phyloP scores from a whole-genome alignment of 2,888 invertebrate genomes.

The Epirrhoe tristata region DNA sequence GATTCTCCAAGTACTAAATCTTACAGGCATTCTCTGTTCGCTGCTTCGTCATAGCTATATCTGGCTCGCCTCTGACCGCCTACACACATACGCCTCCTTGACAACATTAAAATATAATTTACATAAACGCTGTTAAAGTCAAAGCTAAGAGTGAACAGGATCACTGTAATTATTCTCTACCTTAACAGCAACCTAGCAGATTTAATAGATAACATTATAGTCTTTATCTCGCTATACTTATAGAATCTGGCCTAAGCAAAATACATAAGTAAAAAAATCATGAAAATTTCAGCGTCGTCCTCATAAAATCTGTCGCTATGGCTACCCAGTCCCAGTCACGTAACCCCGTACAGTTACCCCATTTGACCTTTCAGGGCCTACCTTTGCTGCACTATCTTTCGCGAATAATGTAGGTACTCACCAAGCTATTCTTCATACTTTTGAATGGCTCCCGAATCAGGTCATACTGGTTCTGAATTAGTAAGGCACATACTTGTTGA shows the following conservation, averaged over 20 bases:
- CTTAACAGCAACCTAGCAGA: no score
- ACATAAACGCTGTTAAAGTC: no score
- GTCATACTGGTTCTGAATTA: slow-evolving; percentile 23
- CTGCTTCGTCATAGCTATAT: slow-evolving; percentile 64
- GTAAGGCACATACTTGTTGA: slow-evolving; percentile 48
- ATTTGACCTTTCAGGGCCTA: slow-evolving; percentile 26
- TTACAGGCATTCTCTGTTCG: slow-evolving; percentile 50
- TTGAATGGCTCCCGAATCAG: slow-evolving; percentile 19
- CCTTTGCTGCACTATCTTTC: slow-evolving; percentile 6
- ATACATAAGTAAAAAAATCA: background rate
- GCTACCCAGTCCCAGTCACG: slow-evolving; percentile 39
- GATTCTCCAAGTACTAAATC: slow-evolving; percentile 30
- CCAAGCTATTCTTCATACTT: slow-evolving; percentile 15
- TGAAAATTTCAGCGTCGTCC: slow-evolving; percentile 31
- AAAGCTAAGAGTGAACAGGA: no score
- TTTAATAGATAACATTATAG: no score
- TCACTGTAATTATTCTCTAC: slow-evolving; percentile 31
- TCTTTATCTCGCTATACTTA: no score
- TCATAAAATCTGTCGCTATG: slow-evolving; percentile 32
- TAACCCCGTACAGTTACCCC: slow-evolving; percentile 25
- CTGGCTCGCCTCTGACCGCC: slow-evolving; percentile 52
- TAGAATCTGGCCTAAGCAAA: background rate
- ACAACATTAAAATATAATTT: slow-evolving; percentile 9
- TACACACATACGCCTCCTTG: slow-evolving; percentile 48
- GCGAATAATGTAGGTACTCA: slow-evolving; percentile 5